These are phyloP conservation scores for Rhinella marina DNA, from an alignment of 2,797 vertebrate species.

Conservation along the genomic window DNA sequence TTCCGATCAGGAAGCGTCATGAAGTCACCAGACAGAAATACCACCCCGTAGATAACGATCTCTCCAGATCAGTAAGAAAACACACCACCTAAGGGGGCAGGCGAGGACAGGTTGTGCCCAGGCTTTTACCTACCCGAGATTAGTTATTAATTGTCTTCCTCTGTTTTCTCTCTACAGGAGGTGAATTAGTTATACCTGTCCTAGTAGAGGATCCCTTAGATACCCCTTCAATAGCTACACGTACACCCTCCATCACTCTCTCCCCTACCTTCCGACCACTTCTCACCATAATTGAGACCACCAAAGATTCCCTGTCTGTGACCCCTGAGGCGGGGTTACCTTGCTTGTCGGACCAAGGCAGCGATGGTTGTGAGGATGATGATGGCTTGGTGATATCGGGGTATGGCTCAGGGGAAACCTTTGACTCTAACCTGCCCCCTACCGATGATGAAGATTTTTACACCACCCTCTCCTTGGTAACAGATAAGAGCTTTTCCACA, in stretches of 20 bases:
- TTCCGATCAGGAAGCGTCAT: neutral
- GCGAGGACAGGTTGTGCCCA: neutral
- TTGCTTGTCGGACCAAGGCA: constrained; percentile 99
- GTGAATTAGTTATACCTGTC: constrained; percentile 98
- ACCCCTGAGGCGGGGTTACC: constrained; percentile 98
- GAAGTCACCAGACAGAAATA: neutral
- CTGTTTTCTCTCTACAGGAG: constrained; percentile 85
- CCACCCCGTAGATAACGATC: neutral
- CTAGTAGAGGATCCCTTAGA: constrained; percentile 99
- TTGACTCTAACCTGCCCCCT: constrained; percentile 99
- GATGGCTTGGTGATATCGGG: constrained; percentile 99
- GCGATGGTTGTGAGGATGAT: constrained; percentile 96
- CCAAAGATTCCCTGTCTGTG: constrained; percentile 99
- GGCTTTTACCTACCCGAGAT: neutral
- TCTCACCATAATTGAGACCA: constrained; percentile 99
- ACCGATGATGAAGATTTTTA: constrained; percentile 99
- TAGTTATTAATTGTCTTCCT: constrained; percentile 17
- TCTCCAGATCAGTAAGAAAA: neutral
- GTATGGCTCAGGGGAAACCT: constrained; percentile 99
- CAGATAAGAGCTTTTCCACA: constrained; percentile 99
- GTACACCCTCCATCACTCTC: constrained; percentile 94
- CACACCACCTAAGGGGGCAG: neutral
- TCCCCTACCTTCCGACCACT: constrained; percentile 95
- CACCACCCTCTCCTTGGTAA: constrained; percentile 99
- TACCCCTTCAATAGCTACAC: constrained; percentile 96